These are phyloP conservation scores for Dryobota labecula DNA, from an alignment of 2,888 invertebrate species.

Conservation along the genomic window DNA sequence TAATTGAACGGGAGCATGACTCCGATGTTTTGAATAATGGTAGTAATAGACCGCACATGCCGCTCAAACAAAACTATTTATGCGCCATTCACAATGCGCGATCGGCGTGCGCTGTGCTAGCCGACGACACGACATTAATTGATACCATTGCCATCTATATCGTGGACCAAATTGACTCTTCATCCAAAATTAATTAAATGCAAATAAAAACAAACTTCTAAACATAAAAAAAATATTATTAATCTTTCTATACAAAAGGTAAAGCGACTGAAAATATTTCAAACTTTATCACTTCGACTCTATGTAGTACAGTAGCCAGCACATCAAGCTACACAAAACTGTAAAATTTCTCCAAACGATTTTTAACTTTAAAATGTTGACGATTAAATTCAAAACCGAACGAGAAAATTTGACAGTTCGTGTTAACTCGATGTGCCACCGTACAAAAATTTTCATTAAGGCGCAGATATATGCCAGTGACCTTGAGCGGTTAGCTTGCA, in stretches of 20 bases:
- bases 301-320: too few species aligned
- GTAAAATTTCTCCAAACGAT: too few species aligned
- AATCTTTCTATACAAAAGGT: background rate
- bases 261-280: background rate
- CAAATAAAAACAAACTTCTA: background rate
- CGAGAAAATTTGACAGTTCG: too few species aligned
- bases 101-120: slow-evolving; percentile 41
- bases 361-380: too few species aligned
- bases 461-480: too few species aligned
- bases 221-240: background rate
- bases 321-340: too few species aligned
- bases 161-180: background rate
- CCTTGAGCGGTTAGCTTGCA: too few species aligned
- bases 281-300: background rate
- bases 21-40: slow-evolving; percentile 85
- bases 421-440: too few species aligned
- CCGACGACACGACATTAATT: slow-evolving; percentile 52
- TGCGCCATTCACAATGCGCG: slow-evolving; percentile 58
- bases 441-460: too few species aligned
- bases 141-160: slow-evolving; percentile 43
- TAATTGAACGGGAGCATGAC: slow-evolving; percentile 86
- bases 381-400: too few species aligned
- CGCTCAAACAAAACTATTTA: slow-evolving; percentile 76
- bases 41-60: slow-evolving; percentile 82
- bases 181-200: background rate